phyloP scores from a whole-genome alignment of 2,113 vertebrate species.

The Tapirus terrestris region DNA sequence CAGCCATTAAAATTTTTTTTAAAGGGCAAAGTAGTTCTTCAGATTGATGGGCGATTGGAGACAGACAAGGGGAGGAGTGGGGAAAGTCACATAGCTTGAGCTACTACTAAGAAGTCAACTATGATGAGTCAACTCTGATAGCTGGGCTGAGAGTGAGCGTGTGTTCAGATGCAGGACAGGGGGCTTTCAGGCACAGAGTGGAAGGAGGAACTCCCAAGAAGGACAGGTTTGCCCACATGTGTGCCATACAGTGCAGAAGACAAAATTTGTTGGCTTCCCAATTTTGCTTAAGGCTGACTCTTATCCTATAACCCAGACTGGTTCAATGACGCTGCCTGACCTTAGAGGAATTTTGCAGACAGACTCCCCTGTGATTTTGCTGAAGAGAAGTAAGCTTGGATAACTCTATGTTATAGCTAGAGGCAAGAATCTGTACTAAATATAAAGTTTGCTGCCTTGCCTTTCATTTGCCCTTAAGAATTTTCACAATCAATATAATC shows the following conservation, averaged over 20 bases:
- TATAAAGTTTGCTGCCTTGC: slow-evolving; percentile 40
- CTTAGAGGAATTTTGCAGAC: slow-evolving; percentile 1
- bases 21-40: not conserved
- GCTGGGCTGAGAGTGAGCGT: not conserved
- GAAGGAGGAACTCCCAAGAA: not conserved
- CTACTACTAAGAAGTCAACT: not conserved
- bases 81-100: not conserved
- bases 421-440: not conserved
- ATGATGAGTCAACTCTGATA: not conserved
- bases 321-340: slow-evolving; percentile 1
- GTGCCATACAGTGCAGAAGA: not conserved
- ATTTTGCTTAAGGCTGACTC: not conserved
- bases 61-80: not conserved
- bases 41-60: not conserved
- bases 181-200: not conserved
- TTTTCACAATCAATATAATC: slow-evolving; percentile 45
- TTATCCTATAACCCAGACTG: not conserved
- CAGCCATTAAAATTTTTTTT: not conserved
- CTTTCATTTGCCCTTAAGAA: slow-evolving; percentile 53
- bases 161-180: not conserved
- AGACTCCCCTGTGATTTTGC: not conserved
- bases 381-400: not conserved
- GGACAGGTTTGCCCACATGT: not conserved
- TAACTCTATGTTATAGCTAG: not conserved
- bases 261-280: not conserved